Evolutionary conservation across 2,888 invertebrate genomes (phyloP).

Genomic region (Cephus runcator): DNA sequence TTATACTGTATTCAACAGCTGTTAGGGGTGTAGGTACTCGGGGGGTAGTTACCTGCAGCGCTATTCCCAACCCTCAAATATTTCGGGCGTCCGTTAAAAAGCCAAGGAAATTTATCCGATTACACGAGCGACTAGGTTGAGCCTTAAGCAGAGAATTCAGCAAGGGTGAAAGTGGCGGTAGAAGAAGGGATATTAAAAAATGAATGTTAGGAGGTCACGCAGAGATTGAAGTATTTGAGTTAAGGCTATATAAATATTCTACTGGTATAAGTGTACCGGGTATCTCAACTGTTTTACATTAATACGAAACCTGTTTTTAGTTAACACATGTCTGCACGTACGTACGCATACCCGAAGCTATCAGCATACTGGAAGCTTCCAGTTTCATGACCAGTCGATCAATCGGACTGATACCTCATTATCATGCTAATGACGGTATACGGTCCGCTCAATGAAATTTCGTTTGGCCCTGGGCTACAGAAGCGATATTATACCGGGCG

Average conservation of each 20-base stretch:
- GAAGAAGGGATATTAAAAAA: background rate
- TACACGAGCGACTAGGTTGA: background rate
- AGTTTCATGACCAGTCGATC: conserved; percentile 14
- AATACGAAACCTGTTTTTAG: background rate
- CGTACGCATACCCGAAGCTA: background rate
- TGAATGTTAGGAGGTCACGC: background rate
- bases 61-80: background rate
- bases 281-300: background rate
- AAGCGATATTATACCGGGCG: conserved; percentile 26
- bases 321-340: background rate
- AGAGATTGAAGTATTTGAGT: background rate
- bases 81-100: background rate
- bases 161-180: background rate
- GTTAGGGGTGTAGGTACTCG: background rate
- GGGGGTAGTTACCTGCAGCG: background rate
- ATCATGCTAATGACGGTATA: conserved; percentile 10
- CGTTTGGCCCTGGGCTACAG: conserved; percentile 32
- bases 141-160: background rate
- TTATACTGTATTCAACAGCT: background rate
- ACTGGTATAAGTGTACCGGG: background rate
- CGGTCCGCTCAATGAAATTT: conserved; percentile 1
- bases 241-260: background rate
- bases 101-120: background rate
- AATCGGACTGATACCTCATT: conserved; percentile 24
- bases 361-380: background rate